A percentile compares a stretch with the other conserved stretches of the same genome.
Conservation (phyloP, 2,888 invertebrate species). For the Phasia obesa region DNA sequence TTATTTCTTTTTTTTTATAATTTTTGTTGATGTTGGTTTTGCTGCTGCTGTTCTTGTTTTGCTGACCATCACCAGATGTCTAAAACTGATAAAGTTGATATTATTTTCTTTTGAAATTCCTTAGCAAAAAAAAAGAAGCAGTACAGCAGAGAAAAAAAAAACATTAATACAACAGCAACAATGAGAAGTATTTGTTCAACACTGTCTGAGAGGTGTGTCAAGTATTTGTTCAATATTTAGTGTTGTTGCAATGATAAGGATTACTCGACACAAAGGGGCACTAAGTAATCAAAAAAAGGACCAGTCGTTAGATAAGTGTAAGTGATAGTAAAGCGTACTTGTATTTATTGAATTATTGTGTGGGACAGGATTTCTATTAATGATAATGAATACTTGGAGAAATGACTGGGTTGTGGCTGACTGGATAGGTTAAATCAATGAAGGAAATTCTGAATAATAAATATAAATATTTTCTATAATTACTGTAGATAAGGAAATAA, state of each 20-base stretch:
- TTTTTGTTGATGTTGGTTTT: not conserved
- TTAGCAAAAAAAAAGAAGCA: not conserved
- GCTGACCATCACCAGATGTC: conserved; percentile 50
- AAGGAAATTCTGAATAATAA: too few species aligned
- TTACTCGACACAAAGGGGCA: not conserved
- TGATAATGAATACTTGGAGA: conserved; percentile 6
- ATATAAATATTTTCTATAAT: too few species aligned
- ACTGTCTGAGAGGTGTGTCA: conserved; percentile 32
- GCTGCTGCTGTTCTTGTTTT: not conserved
- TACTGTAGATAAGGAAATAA: too few species aligned
- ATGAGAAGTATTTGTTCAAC: not conserved
- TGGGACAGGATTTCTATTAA: not conserved
- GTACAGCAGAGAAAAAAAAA: not conserved
- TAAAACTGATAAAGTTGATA: conserved; percentile 45
- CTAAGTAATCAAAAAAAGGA: conserved; percentile 3
- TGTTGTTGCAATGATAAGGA: conserved; percentile 24
- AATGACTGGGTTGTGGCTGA: not conserved
- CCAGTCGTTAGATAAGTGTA: too few species aligned
- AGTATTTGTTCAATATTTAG: conserved; percentile 11
- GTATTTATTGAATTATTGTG: not conserved
- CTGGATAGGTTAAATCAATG: too few species aligned
- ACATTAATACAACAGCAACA: not conserved
- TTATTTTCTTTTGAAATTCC: conserved; percentile 34
- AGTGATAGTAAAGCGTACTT: too few species aligned
- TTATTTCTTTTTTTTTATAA: not conserved